Base-by-base conservation (phyloP, 2,797 vertebrate species). In the Luscinia megarhynchos region DNA sequence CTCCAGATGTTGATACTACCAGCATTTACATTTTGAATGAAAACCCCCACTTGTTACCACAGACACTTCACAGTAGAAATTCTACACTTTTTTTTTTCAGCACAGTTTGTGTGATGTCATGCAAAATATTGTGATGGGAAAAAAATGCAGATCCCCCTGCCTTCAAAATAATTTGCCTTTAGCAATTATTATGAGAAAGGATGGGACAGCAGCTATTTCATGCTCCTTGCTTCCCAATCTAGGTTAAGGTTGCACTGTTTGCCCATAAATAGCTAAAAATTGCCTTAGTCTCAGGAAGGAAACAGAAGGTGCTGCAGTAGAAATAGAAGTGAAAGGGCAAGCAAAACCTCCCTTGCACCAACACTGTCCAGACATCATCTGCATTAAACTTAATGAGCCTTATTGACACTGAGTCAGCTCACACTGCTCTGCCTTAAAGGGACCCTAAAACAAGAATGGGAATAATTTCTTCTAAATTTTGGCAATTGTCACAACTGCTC, bases 1-100 rank as follows among this genome's bases (percentile, higher is more conserved):
- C 82, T 97, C 96, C 97, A 98, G 97, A 97, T 98, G 96, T 94
- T 93, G 96, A 94, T 93, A 87, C 81, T 93, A 57, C 19, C 63
- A 92, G 75, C 79, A 95, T 94, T 84, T 96, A 91, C 68, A 92
- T 94, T 94, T 90, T 68, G 72, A 87, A 78, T 66, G 38, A 90
- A 94, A 95, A 92, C 77, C 15, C 15, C 3, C 36, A 84, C 54
- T 89, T 96, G 57, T 89, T 93, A 78, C 38, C 45, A 50, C 41
- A 83, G 83, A 86, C 41, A 69, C 14, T 84, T 92, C 87, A 83
- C 32, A 50, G 70, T 70, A 88, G 48, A 76, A 94, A 89, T 78
- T 70, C 15, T 91, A 30, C 38, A 2, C 18, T 74, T 85, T 55
- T 62, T 50, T 90, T 63, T 90, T 53, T 38, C 55, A 82, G 68